phyloP scores from a whole-genome alignment of 2,797 vertebrate genomes.

The Gallinago nigripennis region DNA sequence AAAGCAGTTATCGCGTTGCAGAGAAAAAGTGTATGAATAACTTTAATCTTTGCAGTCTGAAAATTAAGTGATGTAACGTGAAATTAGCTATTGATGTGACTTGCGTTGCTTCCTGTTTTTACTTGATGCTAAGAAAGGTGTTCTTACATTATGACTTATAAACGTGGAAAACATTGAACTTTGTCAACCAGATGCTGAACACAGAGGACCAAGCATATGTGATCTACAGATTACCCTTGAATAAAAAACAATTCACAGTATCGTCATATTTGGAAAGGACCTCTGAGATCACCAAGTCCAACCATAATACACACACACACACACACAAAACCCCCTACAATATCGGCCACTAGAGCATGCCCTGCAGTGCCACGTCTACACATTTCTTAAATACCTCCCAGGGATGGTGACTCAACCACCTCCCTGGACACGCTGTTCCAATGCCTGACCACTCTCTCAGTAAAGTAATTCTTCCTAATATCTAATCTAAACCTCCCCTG shows the following conservation, averaged over 20 bases:
- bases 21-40: background rate
- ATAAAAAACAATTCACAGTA: slow-evolving; percentile 32
- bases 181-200: slow-evolving; percentile 48
- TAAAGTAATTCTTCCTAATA: too few relatives aligned
- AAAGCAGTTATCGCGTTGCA: background rate
- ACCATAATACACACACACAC: too few relatives aligned
- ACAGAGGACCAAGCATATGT: slow-evolving; percentile 41
- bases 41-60: background rate
- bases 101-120: slow-evolving; percentile 17
- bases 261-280: too few relatives aligned
- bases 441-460: too few relatives aligned
- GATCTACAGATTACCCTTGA: slow-evolving; percentile 21
- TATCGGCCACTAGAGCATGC: too few relatives aligned
- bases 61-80: background rate
- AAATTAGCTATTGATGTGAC: slow-evolving; percentile 33
- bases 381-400: too few relatives aligned
- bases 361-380: too few relatives aligned
- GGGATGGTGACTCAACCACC: too few relatives aligned
- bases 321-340: too few relatives aligned
- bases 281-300: too few relatives aligned
- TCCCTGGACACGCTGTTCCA: too few relatives aligned
- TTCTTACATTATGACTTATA: slow-evolving; percentile 50
- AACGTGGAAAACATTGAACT: slow-evolving; percentile 34
- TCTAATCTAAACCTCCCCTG: too few relatives aligned
- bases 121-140: slow-evolving; percentile 19